These are phyloP conservation scores for Cantharis rufa DNA, from an alignment of 2,888 invertebrate species.

Conservation along the genomic window DNA sequence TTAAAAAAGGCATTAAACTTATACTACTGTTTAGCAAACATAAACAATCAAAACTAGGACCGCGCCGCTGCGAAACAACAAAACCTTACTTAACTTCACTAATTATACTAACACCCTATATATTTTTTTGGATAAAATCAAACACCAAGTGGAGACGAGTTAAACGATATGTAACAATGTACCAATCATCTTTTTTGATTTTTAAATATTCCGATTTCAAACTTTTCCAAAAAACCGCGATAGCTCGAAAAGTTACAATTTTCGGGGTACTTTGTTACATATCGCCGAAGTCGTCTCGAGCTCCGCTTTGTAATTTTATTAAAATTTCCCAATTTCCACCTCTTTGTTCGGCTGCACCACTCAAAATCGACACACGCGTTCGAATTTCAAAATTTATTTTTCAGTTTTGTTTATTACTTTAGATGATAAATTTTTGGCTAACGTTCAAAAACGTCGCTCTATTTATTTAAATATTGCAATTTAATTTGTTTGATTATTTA, in stretches of 20 bases:
- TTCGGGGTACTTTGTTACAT: not conserved
- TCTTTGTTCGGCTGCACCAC: not conserved
- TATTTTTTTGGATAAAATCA: not conserved
- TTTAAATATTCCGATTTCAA: not conserved
- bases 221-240: not conserved
- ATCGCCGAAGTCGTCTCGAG: not conserved
- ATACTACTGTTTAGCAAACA: not conserved
- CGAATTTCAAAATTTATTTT: not conserved
- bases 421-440: not conserved
- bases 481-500: constrained; percentile 1
- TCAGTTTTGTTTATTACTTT: not conserved
- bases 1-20: not conserved
- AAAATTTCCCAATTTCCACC: not conserved
- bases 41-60: not conserved
- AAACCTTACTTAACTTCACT: not conserved
- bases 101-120: not conserved
- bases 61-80: not conserved
- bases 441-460: not conserved
- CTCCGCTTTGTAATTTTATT: not conserved
- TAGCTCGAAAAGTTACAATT: not conserved
- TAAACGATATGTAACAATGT: not conserved
- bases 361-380: not conserved
- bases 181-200: not conserved
- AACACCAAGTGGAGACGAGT: not conserved
- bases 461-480: constrained; percentile 3